Base-by-base conservation (phyloP, 2,888 invertebrate genomes). In the Acleris sparsana region DNA sequence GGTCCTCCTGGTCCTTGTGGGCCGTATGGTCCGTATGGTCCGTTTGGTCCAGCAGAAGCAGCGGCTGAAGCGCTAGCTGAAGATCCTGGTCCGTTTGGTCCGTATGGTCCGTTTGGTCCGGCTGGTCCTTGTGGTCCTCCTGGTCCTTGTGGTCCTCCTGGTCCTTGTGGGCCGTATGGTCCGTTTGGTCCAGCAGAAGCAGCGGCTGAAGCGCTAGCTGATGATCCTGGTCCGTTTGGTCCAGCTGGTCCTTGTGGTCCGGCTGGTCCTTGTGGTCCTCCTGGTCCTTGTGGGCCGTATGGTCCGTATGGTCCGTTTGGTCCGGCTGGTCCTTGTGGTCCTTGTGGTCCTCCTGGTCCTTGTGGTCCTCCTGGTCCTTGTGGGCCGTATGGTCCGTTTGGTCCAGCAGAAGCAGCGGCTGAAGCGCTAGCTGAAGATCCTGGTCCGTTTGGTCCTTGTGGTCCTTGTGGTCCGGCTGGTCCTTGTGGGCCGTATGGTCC, bases 201-300 rank as follows among this genome's bases (percentile, higher is more conserved):
- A 1, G 68, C n/a, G 3, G 63, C 53, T n/a, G 44, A 48, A 44
- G 62, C 53, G 18, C 49, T 44, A n/a, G 63, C 46, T 53, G 46
- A 16, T 9, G 44, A 13, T 53, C 39, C 53, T 59, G 46, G 53
- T 43, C 61, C 61, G 2, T 6, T 4, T 60, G 60, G 60, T 25
- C 60, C 60, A 11, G 11, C 6, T 60, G 60, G 51, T 20, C 53
- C 68, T 43, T 18, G n/a, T 22, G 67, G 48, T 44, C 60, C 70
- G 2, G 33, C 46, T 58, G 53, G n/a, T 48, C 53, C 59, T 33
- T 48, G 13, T 53, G 65, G 55, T 48, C 46, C 58, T 0, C 0
- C 5, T 29, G 44, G 57, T 52, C 52, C 60, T 11, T 56, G 16
- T 56, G 56, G 56, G 2, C 56, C 56, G 3, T n/a, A n/a, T n/a